Evolutionary conservation across 2,797 vertebrate genomes (phyloP), one percentile per base, ranked within the genome.

Genomic region (Pipistrellus nathusii): DNA sequence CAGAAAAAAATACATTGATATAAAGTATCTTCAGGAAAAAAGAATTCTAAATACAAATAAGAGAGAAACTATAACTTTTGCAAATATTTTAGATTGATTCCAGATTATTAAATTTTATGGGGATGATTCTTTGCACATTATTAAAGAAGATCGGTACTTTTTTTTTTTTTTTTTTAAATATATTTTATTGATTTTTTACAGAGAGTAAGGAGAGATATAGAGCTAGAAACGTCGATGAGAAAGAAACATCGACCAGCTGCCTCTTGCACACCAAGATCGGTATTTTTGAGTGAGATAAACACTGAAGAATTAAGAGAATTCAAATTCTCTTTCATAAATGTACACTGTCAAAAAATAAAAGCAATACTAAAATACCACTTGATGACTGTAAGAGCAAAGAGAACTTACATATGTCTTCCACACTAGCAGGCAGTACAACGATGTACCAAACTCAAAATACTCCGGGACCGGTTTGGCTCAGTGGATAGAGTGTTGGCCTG

Each of bases 1-100:
- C 41, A 98, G 77, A 96, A 96, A 10, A 68, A 64, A 64, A 57
- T 23, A 84, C 3, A 88, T 5, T 94, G 68, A 94, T 97, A 96
- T 77, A 95, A 96, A 90, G 18, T 59, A 87, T 11, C 21, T 90
- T 85, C 71, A 95, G 12, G 32, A 77, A 97, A 85, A 18, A 82
- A 62, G 20, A 90, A 90, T 73, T 89, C 72, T 89, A 90, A 84
- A 73, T 32, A 94, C 44, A 93, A 94, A 13, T 6, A 78, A 69
- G 23, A 82, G 55, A 77, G 53, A 92, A 57, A 38, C 27, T 69
- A 3, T 25, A 72, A 73, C 11, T 21, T 30, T 44, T 41, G 20
- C 8, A 83, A 85, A 0, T 83, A 68, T 38, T 73, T 72, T 11
- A 69, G 21, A 89, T n/a, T 78, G 32, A 85, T 51, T 83, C 5